Evolutionary conservation across 2,797 vertebrate species (phyloP).

Genomic region (Thalassophryne amazonica): DNA sequence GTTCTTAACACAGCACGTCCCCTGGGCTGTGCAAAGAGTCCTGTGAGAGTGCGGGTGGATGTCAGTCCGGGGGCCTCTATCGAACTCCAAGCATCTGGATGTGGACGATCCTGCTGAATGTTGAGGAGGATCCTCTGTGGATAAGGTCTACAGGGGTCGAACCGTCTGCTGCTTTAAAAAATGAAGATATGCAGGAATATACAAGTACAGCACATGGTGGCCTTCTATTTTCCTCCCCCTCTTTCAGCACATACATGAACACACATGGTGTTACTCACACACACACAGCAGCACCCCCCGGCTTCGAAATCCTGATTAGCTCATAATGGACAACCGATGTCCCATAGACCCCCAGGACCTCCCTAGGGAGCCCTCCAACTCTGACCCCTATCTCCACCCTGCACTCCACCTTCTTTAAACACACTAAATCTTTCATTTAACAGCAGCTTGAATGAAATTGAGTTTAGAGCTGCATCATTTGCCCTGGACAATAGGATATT

Average conservation of each 20-base stretch:
- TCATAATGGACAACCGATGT: conserved; percentile 80
- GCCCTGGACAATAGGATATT: conserved; percentile 72
- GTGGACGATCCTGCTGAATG: conserved; percentile 45
- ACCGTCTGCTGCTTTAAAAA: conserved; percentile 71
- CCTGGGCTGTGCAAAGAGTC: conserved; percentile 72
- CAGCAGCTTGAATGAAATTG: conserved; percentile 79
- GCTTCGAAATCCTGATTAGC: conserved; percentile 76
- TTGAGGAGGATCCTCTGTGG: conserved; percentile 22
- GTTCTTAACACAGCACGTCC: conserved; percentile 82
- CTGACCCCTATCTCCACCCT: conserved; percentile 77
- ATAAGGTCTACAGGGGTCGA: conserved; percentile 52
- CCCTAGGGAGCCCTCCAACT: conserved; percentile 77
- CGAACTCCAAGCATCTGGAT: conserved; percentile 77
- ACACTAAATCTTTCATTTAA: conserved; percentile 85
- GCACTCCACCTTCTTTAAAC: conserved; percentile 81
- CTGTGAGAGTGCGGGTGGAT: conserved; percentile 65
- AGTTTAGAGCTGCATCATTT: conserved; percentile 77
- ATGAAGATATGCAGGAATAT: conserved; percentile 34
- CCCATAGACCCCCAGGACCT: conserved; percentile 71
- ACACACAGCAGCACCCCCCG: conserved; percentile 25
- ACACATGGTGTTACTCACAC: conserved; percentile 22
- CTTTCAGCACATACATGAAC: conserved; percentile 7
- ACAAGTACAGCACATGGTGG: conserved; percentile 36
- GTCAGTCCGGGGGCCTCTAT: conserved; percentile 64
- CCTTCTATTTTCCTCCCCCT: conserved; percentile 24